phyloP scores from a whole-genome alignment of 2,113 vertebrate species.

The Phocoena phocoena region DNA sequence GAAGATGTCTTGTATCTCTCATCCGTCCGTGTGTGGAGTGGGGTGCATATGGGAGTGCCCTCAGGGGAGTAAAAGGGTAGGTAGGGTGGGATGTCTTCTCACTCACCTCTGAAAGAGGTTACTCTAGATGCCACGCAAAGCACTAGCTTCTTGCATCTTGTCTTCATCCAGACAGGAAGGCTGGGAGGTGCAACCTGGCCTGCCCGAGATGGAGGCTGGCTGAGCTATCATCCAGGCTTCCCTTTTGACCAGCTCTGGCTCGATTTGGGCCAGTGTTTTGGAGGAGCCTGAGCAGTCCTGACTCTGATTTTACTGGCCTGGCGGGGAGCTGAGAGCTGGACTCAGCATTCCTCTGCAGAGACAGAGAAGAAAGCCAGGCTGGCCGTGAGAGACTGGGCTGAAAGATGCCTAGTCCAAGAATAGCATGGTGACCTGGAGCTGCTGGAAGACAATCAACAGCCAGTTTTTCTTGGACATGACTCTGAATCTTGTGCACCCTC shows the following conservation, averaged over 20 bases:
- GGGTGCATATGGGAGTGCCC: not conserved
- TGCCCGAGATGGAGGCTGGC: not conserved
- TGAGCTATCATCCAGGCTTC: not conserved
- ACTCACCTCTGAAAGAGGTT: not conserved
- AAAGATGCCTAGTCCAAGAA: not conserved
- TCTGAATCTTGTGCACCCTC: not conserved
- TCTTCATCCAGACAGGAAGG: not conserved
- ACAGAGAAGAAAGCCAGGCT: not conserved
- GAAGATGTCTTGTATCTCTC: not conserved
- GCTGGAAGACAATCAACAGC: not conserved
- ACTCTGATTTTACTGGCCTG: not conserved
- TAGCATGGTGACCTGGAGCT: not conserved
- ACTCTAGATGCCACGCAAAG: not conserved
- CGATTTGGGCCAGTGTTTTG: not conserved
- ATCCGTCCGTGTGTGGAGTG: not conserved
- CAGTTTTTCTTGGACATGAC: not conserved
- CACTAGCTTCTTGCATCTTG: not conserved
- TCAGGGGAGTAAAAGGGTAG: not conserved
- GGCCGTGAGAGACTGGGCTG: not conserved
- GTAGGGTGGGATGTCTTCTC: not conserved
- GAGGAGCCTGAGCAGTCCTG: not conserved
- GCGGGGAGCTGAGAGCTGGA: not conserved
- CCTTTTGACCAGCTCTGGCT: not conserved
- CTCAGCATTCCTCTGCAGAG: not conserved
- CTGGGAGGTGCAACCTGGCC: not conserved